Base-by-base conservation (phyloP, 2,888 invertebrate species). In the Drosophila prostipennis region DNA sequence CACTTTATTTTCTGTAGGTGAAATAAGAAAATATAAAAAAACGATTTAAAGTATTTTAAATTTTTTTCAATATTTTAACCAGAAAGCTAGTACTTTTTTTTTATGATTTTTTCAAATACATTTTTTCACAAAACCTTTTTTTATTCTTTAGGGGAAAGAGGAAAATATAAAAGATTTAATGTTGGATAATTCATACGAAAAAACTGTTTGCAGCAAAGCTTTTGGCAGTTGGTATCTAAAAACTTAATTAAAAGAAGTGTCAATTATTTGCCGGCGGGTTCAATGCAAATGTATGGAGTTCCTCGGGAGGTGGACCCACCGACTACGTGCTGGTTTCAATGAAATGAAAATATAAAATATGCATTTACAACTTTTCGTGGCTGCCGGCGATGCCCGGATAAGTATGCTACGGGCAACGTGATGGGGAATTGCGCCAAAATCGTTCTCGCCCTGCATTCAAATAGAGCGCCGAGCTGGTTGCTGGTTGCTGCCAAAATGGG, bases 311-410 rank as follows among this genome's bases (percentile, higher is more conserved):
- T 16, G 49, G 70, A 71, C 71, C 39, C n/a, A n/a, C 74, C 49
- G 72, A 52, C 71, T 72, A 82, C 84, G 79, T 83, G 80, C 80
- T 70, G 78, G 85, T 84, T 84, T 84, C 84, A 84, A 84, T 84
- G 84, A 84, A 84, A 84, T 84, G 84, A 84, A 84, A 84, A 87
- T 84, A 84, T 84, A 81, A 84, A 84, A 87, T 84, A 84, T 84
- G 78, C 84, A 84, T 81, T 87, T 84, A 74, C 80, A 77, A 72
- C 67, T 77, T 58, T 68, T 68, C 39, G n/a, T 57, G 53, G 67
- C 65, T 71, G 65, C 78, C 57, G 63, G 45, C 69, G 52, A 37
- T 73, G 70, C 65, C 79, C 78, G 77, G 61, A 79, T 81, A 82
- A 82, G 81, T 85, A 79, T 79, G 82, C 85, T 78, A 71, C 46